A percentile compares a stretch with the other conserved stretches of the same genome.
Conservation (phyloP, 1,140 invertebrate genomes). For the Proctacanthus coquilletti region DNA sequence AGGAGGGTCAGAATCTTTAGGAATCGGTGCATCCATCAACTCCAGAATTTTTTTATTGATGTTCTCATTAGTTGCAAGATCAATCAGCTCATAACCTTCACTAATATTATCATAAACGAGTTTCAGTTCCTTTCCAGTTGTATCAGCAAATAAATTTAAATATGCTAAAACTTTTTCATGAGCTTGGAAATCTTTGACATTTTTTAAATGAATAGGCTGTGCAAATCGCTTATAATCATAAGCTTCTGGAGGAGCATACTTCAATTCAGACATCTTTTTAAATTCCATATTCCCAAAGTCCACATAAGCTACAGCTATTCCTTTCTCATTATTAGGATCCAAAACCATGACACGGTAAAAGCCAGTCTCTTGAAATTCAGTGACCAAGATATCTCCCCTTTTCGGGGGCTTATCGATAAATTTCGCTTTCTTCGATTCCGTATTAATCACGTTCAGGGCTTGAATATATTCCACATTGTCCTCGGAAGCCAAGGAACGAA, state of each 20-base stretch:
- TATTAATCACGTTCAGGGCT: conserved; percentile 5
- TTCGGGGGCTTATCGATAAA: conserved; percentile 10
- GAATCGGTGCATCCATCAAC: conserved; percentile 6
- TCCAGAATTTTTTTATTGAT: conserved; percentile 17
- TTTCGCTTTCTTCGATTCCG: conserved; percentile 2
- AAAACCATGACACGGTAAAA: conserved; percentile 17
- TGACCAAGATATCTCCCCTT: conserved; percentile 16
- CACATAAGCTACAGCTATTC: conserved; percentile 17
- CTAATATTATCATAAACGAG: conserved; percentile 13
- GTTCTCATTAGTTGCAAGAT: conserved; percentile 11
- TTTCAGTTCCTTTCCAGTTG: conserved; percentile 8
- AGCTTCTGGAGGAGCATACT: conserved; percentile 11
- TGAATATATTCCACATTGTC: conserved; percentile 13
- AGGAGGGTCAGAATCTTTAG: too few species aligned
- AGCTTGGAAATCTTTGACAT: conserved; percentile 12
- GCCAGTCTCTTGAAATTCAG: conserved; percentile 9
- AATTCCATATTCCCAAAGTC: conserved; percentile 22
- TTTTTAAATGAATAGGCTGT: conserved; percentile 16
- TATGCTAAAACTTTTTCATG: conserved; percentile 12
- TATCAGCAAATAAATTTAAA: conserved; percentile 10
- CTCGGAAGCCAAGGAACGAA: conserved; percentile 13
- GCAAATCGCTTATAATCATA: conserved; percentile 12
- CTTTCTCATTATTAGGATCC: conserved; percentile 9
- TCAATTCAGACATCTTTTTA: conserved; percentile 10
- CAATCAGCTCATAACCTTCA: conserved; percentile 13